Conservation (phyloP, 2,888 invertebrate species). For the Heliconius erato region DNA sequence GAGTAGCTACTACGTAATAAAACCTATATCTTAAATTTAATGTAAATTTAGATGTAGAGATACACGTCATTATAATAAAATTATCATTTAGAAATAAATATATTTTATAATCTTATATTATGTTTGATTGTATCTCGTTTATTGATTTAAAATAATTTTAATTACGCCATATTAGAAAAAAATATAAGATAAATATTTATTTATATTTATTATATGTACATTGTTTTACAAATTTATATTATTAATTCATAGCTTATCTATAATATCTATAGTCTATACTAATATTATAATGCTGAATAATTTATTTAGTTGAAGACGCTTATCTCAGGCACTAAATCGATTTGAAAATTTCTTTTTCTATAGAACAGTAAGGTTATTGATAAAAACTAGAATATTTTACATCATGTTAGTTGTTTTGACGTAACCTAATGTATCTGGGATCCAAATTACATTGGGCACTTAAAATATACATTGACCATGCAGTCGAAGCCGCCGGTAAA, state of each 20-base stretch:
- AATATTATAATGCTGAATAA: neutral
- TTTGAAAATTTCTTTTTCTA: too few species aligned
- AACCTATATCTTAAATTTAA: neutral
- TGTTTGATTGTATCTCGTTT: neutral
- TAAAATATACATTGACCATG: too few species aligned
- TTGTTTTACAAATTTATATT: neutral
- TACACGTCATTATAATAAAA: conserved; percentile 21
- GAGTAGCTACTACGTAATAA: neutral
- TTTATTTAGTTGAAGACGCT: too few species aligned
- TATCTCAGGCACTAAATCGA: too few species aligned
- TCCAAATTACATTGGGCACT: too few species aligned
- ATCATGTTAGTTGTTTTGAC: too few species aligned
- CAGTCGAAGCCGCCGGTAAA: too few species aligned
- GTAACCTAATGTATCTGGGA: too few species aligned
- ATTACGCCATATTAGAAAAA: neutral
- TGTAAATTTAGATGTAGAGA: conserved; percentile 16
- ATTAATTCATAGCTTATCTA: neutral
- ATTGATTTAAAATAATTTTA: neutral
- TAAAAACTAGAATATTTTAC: too few species aligned
- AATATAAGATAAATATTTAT: neutral
- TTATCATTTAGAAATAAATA: neutral
- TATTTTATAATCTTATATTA: neutral
- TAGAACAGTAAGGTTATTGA: too few species aligned
- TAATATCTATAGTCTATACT: neutral
- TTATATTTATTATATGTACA: conserved; percentile 1